phyloP scores from a whole-genome alignment of 2,797 vertebrate genomes.

The Ataeniobius toweri region DNA sequence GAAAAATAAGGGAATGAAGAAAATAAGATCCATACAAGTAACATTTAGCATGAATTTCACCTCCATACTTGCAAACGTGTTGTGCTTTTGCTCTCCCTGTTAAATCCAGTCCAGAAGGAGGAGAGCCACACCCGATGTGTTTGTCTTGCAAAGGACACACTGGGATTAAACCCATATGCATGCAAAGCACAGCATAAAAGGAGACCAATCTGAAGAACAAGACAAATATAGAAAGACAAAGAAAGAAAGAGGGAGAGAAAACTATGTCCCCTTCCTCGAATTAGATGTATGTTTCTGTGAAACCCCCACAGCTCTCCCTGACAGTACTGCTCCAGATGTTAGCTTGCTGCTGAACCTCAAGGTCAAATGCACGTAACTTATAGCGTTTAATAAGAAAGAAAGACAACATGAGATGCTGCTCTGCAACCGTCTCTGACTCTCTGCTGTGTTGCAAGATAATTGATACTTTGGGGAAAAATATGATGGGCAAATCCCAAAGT shows the following conservation, averaged over 20 bases:
- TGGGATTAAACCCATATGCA: conserved; percentile 50
- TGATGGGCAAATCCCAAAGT: conserved; percentile 53
- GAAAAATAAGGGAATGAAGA: neutral
- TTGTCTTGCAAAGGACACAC: conserved; percentile 28
- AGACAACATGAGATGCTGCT: conserved; percentile 21
- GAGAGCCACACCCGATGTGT: conserved; percentile 18
- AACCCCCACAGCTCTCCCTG: conserved; percentile 48
- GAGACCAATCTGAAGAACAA: conserved; percentile 34
- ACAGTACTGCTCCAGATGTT: conserved; percentile 44
- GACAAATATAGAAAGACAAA: conserved; percentile 25
- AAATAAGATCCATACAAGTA: neutral
- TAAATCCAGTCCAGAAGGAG: conserved; percentile 29
- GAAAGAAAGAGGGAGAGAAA: conserved; percentile 27
- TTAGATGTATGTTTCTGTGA: conserved; percentile 69
- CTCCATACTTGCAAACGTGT: no score
- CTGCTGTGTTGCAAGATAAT: conserved; percentile 52
- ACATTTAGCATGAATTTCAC: neutral
- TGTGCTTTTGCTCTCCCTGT: conserved; percentile 20
- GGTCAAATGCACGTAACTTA: conserved; percentile 67
- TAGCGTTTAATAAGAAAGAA: conserved; percentile 53
- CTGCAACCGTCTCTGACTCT: conserved; percentile 29
- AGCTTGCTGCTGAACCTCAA: conserved; percentile 65
- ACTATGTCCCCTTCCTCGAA: conserved; percentile 29
- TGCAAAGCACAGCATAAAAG: conserved; percentile 53
- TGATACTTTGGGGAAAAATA: conserved; percentile 60